Base-by-base conservation (phyloP, 2,797 vertebrate genomes). In the Eurystomus glaucurus region DNA sequence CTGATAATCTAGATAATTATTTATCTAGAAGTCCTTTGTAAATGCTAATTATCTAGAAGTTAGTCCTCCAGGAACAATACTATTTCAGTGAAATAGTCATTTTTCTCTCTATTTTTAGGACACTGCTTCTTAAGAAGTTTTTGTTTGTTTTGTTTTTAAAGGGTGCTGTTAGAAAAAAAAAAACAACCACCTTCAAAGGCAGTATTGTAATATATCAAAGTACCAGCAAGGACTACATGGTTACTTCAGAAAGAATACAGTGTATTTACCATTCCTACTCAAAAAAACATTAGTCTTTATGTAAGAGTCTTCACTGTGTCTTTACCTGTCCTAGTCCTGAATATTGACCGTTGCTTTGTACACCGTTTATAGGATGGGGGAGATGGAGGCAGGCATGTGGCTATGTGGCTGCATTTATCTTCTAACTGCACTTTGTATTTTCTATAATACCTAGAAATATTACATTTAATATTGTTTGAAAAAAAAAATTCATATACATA, bases 361-460 rank as follows among this genome's bases (percentile, higher is more conserved):
- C 23, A 46, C 9, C 2, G 1, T 33, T 55, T 60, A 22, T 4
- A n/a, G 20, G 31, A 65, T 3, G 2, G 3, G 4, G 22, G 18
- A 39, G 33, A 51, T 29, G 15, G 12, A 74, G 31, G 28, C 11
- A 60, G 15, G 15, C 21, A 79, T 72, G 72, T 87, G 16, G 3
- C 28, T 72, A 11, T 4, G 23, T 41, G 23, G 26, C 28, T 69
- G 6, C 13, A 9, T 31, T 35, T 33, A 19, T 39, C 33, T 68
- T 64, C 28, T 7, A 29, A 33, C 3, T 60, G 9, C 3, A 39
- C 55, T 57, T 80, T 65, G 45, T 62, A 7, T 62, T 39, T 58
- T 70, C 13, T 64, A 8, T 7, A 62, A 41, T 11, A 46, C 5
- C n/a, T 54, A 57, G 23, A 72, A 85, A 71, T 12, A 22, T 12